Evolutionary conservation across 2,113 vertebrate species (phyloP).

Genomic region (Scalopus aquaticus): DNA sequence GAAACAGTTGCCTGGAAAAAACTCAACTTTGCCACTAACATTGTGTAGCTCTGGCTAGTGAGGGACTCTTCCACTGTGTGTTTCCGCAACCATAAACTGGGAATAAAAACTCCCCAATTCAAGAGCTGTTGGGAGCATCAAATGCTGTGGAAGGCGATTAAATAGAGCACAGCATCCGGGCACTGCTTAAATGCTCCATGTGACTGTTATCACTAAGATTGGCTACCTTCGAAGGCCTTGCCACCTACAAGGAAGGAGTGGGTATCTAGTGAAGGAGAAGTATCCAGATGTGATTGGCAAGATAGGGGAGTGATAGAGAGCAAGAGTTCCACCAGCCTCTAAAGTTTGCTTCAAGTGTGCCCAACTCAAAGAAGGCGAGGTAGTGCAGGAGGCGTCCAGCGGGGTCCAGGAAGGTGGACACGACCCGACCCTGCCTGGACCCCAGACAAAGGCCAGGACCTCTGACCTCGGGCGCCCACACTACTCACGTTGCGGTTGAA

Average conservation of each 20-base stretch:
- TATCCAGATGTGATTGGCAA: neutral
- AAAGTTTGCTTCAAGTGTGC: neutral
- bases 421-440: neutral
- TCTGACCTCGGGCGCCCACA: neutral
- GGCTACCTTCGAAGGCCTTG: neutral
- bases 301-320: neutral
- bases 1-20: constrained; percentile 4
- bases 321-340: neutral
- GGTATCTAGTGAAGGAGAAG: neutral
- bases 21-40: neutral
- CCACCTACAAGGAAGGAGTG: neutral
- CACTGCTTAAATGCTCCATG: neutral
- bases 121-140: neutral
- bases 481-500: constrained; percentile 88
- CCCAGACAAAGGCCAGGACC: neutral
- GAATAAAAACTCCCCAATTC: constrained; percentile 11
- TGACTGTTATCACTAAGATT: neutral
- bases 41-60: neutral
- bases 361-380: neutral
- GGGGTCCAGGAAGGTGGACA: neutral
- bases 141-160: neutral
- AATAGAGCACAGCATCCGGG: neutral
- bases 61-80: neutral
- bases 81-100: constrained; percentile 31
- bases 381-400: neutral